Conservation (phyloP, 2,113 vertebrate species). For the Sinocyclocheilus anophthalmus region DNA sequence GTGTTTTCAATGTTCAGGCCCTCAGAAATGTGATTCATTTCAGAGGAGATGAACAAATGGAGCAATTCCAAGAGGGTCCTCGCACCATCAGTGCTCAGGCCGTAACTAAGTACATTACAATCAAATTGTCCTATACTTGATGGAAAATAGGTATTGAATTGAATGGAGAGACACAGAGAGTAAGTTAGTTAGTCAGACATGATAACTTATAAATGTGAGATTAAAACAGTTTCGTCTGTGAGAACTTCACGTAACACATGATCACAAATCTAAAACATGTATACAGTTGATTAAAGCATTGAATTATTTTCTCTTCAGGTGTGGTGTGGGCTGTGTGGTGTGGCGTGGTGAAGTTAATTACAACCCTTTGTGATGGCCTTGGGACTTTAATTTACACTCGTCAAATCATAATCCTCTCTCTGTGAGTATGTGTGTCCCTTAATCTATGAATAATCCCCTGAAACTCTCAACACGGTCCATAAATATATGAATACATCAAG, state of each 20-base stretch:
- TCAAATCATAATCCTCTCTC: slow-evolving; percentile 50
- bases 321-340: neutral
- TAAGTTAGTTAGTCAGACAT: neutral
- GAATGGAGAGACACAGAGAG: neutral
- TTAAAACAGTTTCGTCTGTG: neutral
- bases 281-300: slow-evolving; percentile 43
- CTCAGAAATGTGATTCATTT: too few relatives aligned
- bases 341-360: slow-evolving; percentile 53
- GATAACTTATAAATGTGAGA: neutral
- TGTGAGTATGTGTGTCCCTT: slow-evolving; percentile 13
- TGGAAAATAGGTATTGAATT: neutral
- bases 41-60: too few relatives aligned
- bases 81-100: neutral
- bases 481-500: neutral
- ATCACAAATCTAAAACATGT: slow-evolving; percentile 32
- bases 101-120: neutral
- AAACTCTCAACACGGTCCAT: neutral
- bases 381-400: slow-evolving; percentile 61
- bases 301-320: neutral
- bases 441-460: slow-evolving; percentile 12
- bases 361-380: slow-evolving; percentile 47
- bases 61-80: neutral
- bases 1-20: too few relatives aligned
- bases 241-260: neutral
- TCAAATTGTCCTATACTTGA: neutral